These are phyloP conservation scores for Stegodyphus dumicola DNA, from an alignment of 1,140 invertebrate genomes.

Conservation along the genomic window DNA sequence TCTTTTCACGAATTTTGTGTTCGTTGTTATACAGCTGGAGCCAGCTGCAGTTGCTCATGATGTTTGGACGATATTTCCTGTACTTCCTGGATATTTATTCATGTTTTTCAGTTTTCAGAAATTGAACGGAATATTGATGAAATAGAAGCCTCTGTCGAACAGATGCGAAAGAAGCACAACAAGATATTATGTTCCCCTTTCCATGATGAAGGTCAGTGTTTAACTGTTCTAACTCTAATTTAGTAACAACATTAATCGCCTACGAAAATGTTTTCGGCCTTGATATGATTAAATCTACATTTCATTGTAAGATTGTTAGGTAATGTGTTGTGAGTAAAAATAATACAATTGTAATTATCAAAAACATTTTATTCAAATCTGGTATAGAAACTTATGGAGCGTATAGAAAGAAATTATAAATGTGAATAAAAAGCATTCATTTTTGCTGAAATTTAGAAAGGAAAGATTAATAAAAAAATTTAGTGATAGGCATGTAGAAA, in stretches of 20 bases:
- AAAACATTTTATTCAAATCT: neutral
- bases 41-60: too few species aligned
- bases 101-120: conserved; percentile 14
- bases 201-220: conserved; percentile 43
- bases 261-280: neutral
- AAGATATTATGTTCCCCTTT: conserved; percentile 37
- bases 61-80: too few species aligned
- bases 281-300: neutral
- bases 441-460: too few species aligned
- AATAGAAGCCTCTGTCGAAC: conserved; percentile 13
- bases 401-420: neutral
- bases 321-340: neutral
- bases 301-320: neutral
- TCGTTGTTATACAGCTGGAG: too few species aligned
- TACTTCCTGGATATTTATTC: neutral
- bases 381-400: neutral
- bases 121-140: conserved; percentile 35
- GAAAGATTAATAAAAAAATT: too few species aligned
- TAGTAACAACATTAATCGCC: neutral
- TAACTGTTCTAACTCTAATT: neutral
- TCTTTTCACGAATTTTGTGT: too few species aligned
- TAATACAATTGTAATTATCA: neutral
- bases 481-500: too few species aligned
- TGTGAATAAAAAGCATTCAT: too few species aligned
- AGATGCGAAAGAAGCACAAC: conserved; percentile 19